Evolutionary conservation across 2,113 vertebrate genomes (phyloP), one percentile per base, ranked within the genome.

Genomic region (Acanthochromis polyacanthus): DNA sequence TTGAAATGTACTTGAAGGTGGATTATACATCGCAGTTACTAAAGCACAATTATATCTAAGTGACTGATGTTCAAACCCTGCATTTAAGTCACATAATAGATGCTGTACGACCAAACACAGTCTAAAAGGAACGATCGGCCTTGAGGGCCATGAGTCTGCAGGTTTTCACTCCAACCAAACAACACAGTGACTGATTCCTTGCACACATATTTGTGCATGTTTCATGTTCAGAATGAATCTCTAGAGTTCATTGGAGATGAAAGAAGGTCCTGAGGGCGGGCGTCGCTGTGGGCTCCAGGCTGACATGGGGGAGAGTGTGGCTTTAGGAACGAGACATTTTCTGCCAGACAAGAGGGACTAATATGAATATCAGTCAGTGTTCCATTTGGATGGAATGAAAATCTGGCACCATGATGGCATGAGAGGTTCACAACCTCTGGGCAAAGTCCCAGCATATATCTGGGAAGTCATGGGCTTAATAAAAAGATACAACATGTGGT

Each of bases 181-280:
- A 48, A 72, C 22, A 65, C 58, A 46, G 51, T 60, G 38, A 67
- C 45, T 59, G 82, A 70, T 84, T 50, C 50, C 15, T 50, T 36
- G 32, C 32, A 20, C 67, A 59, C 76, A 73, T 30, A 20, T 57
- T 63, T 84, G 76, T 75, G 82, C 62, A 70, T 66, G 73, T 53
- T 71, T 53, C 38, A 15, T 81, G 50, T 56, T 73, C n/a, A 4
- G 55, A 62, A 55, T n/a, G 45, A 50, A 72, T 84, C 75, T 88
- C 30, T 30, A 30, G 30, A 30, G 30, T 30, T 94, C 94, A 46
- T 93, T 93, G 40, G 95, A 93, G 82, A 95, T 95, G 87, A 95
- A 94, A 75, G 94, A 91, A 5, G 91, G 88, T 32, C 90, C 90
- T 78, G 93, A 64, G n/a, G 30, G 30, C 7, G 7, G 92, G 81